phyloP scores from a whole-genome alignment of 2,888 invertebrate genomes.

The Volucella bombylans region DNA sequence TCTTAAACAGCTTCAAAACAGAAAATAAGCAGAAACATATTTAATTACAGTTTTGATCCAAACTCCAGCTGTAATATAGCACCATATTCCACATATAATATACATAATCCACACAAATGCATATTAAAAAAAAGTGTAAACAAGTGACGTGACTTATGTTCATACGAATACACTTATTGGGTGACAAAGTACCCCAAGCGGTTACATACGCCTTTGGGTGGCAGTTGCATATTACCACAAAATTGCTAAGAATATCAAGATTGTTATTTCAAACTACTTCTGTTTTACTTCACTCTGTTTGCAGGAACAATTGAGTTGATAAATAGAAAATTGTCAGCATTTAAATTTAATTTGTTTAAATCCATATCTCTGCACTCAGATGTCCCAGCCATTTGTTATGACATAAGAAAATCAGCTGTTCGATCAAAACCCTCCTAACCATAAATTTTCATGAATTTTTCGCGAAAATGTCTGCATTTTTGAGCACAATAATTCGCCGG shows the following conservation, averaged over 20 bases:
- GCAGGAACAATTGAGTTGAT: no score
- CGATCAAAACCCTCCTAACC: conserved; percentile 40
- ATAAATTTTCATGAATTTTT: background rate
- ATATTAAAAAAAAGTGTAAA: no score
- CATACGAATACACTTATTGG: background rate
- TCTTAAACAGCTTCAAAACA: no score
- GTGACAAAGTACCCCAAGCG: background rate
- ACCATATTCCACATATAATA: no score
- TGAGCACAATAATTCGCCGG: conserved; percentile 55
- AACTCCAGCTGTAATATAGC: no score
- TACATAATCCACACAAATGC: no score
- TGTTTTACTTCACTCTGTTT: no score
- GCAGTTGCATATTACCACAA: background rate
- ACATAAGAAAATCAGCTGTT: conserved; percentile 65
- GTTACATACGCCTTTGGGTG: background rate
- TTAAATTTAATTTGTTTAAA: no score
- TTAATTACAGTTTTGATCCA: no score
- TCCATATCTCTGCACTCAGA: background rate
- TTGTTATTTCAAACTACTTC: no score
- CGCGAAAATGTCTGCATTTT: conserved; percentile 55
- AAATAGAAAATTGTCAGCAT: no score
- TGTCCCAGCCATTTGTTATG: conserved; percentile 39
- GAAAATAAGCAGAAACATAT: no score
- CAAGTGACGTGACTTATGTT: background rate
- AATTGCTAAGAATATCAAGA: background rate